Conservation (phyloP, 2,888 invertebrate genomes). For the Eristalis pertinax region DNA sequence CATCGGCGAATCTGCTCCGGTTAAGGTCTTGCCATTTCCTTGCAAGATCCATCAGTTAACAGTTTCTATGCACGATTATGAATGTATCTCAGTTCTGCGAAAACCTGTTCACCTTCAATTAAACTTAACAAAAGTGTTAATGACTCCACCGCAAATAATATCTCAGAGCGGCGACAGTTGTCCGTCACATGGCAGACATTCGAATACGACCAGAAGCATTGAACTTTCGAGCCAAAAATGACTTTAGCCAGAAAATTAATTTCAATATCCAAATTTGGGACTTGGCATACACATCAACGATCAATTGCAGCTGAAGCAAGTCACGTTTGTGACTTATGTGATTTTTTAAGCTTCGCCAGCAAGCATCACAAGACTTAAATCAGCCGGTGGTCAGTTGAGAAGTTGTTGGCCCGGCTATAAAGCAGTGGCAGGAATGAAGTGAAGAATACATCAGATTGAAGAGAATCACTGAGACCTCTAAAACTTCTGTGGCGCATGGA, state of each 20-base stretch:
- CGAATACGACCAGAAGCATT: not conserved
- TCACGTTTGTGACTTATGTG: not conserved
- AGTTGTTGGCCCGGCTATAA: not conserved
- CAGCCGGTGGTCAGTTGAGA: not conserved
- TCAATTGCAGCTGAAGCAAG: not conserved
- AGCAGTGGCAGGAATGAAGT: not conserved
- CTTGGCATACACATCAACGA: not conserved
- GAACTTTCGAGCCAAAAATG: not conserved
- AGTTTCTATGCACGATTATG: not conserved
- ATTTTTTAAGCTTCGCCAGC: not conserved
- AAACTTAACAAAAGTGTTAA: not conserved
- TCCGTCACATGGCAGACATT: not conserved
- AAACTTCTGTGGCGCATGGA: too few species aligned
- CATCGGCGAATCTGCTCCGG: not conserved
- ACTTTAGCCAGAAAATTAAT: not conserved
- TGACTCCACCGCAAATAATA: not conserved
- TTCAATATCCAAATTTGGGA: not conserved
- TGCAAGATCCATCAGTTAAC: not conserved
- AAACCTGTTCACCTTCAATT: not conserved
- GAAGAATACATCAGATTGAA: not conserved
- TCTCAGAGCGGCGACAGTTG: not conserved
- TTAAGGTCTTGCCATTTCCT: not conserved
- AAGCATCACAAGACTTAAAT: not conserved
- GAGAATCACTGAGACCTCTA: too few species aligned
- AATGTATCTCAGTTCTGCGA: not conserved